Conservation (phyloP, 2,797 vertebrate genomes). For the Pterois miles region DNA sequence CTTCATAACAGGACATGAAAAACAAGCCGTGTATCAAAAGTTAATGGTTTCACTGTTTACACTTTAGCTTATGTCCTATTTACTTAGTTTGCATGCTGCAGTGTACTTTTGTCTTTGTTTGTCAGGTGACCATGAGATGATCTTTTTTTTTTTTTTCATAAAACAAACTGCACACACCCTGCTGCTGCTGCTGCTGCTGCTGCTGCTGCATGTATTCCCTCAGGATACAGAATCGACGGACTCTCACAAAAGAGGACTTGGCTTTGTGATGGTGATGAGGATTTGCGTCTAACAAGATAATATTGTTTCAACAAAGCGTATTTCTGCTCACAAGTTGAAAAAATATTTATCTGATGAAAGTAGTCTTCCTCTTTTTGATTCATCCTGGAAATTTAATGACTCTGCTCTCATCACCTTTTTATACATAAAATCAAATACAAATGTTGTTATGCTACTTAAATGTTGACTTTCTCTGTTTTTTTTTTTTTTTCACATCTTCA, state of each 20-base stretch:
- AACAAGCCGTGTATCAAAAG: neutral
- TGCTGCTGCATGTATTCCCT: constrained; percentile 9
- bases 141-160: neutral
- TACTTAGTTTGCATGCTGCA: neutral
- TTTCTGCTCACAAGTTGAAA: neutral
- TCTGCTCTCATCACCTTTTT: neutral
- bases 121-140: neutral
- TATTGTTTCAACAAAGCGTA: neutral
- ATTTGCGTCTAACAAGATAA: neutral
- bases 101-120: neutral
- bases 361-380: constrained; percentile 7
- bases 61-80: neutral
- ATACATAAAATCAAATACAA: neutral
- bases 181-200: neutral
- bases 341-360: neutral
- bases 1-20: neutral
- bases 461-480: neutral
- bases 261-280: neutral
- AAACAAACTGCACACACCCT: constrained; percentile 43
- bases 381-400: neutral
- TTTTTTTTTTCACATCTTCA: neutral
- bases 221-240: constrained; percentile 38
- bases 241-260: neutral
- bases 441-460: neutral
- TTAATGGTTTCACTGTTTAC: neutral